Evolutionary conservation across 2,888 invertebrate genomes (phyloP).

Genomic region (Periphyllus acericola): DNA sequence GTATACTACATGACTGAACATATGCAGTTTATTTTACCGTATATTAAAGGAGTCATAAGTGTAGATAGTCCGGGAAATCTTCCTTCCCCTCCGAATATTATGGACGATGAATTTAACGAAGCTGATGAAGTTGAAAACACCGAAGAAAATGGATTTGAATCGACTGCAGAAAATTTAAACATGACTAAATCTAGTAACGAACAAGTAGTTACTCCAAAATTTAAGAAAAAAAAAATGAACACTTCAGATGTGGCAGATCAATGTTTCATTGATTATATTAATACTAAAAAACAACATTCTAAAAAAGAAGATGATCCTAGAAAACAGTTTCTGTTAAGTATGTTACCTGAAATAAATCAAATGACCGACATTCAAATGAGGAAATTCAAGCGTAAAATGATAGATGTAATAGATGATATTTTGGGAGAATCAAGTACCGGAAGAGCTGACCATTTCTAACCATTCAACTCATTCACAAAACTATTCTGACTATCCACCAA

Average conservation of each 20-base stretch:
- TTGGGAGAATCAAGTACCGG: conserved; percentile 4
- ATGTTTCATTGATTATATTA: conserved; percentile 2
- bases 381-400: background rate
- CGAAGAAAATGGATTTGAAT: background rate
- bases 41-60: conserved; percentile 28
- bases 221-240: conserved; percentile 6
- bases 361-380: background rate
- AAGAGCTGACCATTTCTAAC: too few species aligned
- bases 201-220: conserved; percentile 2
- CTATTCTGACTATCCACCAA: too few species aligned
- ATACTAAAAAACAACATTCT: conserved; percentile 8
- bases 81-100: background rate
- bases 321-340: conserved; percentile 33
- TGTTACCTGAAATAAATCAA: background rate
- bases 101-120: conserved; percentile 8
- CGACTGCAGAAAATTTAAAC: conserved; percentile 1
- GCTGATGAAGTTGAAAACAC: background rate
- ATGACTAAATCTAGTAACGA: background rate
- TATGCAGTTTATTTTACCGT: conserved; percentile 24
- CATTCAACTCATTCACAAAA: too few species aligned
- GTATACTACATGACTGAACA: conserved; percentile 10
- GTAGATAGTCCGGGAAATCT: background rate
- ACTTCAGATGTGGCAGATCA: conserved; percentile 7
- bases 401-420: background rate
- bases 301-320: conserved; percentile 5